phyloP scores from a whole-genome alignment of 2,888 invertebrate species.

The Diaprepes abbreviatus region DNA sequence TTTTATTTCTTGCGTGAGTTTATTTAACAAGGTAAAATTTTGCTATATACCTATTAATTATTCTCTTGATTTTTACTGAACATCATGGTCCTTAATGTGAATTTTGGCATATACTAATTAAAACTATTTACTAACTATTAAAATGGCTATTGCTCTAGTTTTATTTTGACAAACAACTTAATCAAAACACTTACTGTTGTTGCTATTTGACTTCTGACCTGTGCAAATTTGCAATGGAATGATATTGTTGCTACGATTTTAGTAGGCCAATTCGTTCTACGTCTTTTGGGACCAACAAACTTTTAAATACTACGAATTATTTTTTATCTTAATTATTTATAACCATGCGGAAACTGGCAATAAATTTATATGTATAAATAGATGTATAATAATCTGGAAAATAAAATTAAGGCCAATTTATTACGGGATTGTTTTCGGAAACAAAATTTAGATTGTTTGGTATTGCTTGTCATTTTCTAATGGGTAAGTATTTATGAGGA shows the following conservation, averaged over 20 bases:
- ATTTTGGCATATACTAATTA: background rate
- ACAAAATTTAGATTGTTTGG: too few species aligned
- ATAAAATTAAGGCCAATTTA: too few species aligned
- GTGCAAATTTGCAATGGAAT: conserved; percentile 32
- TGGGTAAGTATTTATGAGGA: too few species aligned
- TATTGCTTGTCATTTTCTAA: too few species aligned
- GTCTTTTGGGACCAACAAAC: conserved; percentile 7
- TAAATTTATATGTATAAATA: too few species aligned
- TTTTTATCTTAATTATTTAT: background rate
- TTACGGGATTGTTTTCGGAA: too few species aligned
- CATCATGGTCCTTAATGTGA: too few species aligned
- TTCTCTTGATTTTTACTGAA: too few species aligned
- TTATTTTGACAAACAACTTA: conserved; percentile 9
- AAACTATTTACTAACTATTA: background rate
- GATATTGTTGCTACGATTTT: background rate
- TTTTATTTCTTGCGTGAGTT: too few species aligned
- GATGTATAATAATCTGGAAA: too few species aligned
- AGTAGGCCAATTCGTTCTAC: background rate
- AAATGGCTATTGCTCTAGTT: background rate
- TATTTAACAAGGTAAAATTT: too few species aligned
- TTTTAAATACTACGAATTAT: background rate
- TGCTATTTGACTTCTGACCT: conserved; percentile 41
- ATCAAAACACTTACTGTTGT: background rate
- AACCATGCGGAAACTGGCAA: background rate
- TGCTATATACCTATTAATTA: too few species aligned